These are phyloP conservation scores for Fragum whitleyi DNA, from an alignment of 2,888 invertebrate genomes.

Conservation along the genomic window DNA sequence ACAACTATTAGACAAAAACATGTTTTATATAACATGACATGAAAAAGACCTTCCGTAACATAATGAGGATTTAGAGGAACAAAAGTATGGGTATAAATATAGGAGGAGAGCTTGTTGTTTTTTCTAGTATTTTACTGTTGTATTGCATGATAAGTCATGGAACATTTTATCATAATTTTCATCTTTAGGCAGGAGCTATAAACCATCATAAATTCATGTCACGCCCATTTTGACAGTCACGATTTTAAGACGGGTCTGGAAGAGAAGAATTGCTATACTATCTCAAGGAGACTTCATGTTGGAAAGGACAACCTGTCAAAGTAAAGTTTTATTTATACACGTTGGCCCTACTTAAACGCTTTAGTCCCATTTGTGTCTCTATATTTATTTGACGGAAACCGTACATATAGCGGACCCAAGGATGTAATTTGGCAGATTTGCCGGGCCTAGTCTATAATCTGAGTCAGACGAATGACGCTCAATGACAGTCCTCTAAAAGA, in stretches of 20 bases:
- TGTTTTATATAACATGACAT: too few species aligned
- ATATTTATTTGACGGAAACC: constrained; percentile 68
- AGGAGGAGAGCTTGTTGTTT: background rate
- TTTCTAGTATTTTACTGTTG: constrained; percentile 29
- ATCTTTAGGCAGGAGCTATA: constrained; percentile 39
- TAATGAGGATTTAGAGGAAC: too few species aligned
- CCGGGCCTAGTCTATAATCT: constrained; percentile 62
- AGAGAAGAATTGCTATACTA: constrained; percentile 9
- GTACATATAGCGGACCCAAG: constrained; percentile 62
- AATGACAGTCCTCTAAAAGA: constrained; percentile 68
- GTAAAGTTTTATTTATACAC: constrained; percentile 63
- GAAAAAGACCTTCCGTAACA: too few species aligned
- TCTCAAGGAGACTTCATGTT: constrained; percentile 43
- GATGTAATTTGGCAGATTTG: constrained; percentile 69
- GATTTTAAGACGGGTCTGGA: constrained; percentile 34
- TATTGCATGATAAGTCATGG: constrained; percentile 36
- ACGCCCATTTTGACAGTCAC: constrained; percentile 43
- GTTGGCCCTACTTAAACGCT: constrained; percentile 65
- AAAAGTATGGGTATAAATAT: constrained; percentile 14
- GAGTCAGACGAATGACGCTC: constrained; percentile 65
- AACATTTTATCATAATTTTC: constrained; percentile 43
- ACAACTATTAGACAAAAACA: too few species aligned
- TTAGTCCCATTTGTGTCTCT: constrained; percentile 68
- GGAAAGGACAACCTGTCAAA: constrained; percentile 60
- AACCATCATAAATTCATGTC: constrained; percentile 29